Conservation (phyloP, 2,888 invertebrate species). For the Lampropteryx suffumata region DNA sequence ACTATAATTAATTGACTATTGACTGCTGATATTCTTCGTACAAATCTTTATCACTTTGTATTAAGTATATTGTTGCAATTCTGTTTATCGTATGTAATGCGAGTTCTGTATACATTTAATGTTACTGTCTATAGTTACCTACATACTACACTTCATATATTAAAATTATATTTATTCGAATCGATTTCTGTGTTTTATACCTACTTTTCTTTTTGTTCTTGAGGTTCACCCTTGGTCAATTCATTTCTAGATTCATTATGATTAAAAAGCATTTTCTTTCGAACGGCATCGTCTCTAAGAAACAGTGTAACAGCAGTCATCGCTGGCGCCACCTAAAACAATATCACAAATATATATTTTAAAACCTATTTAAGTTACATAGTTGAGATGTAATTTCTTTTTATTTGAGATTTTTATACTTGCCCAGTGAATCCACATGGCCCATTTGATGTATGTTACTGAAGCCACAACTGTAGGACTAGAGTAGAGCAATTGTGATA, state of each 20-base stretch:
- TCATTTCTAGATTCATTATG: slow-evolving; percentile 6
- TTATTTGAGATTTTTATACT: not conserved
- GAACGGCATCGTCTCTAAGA: slow-evolving; percentile 45
- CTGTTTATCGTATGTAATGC: slow-evolving; percentile 64
- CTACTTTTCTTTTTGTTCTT: slow-evolving; percentile 36
- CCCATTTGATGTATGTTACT: slow-evolving; percentile 47
- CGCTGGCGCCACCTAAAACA: slow-evolving; percentile 53
- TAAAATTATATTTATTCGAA: slow-evolving; percentile 36
- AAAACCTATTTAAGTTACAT: no score
- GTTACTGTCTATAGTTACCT: slow-evolving; percentile 50
- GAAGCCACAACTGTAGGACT: slow-evolving; percentile 44
- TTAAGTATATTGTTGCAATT: slow-evolving; percentile 60
- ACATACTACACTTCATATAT: slow-evolving; percentile 32
- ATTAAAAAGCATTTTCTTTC: slow-evolving; percentile 44
- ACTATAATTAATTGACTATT: slow-evolving; percentile 42
- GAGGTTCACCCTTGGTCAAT: slow-evolving; percentile 19
- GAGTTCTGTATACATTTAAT: slow-evolving; percentile 51
- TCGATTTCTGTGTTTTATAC: slow-evolving; percentile 14
- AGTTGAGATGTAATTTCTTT: no score
- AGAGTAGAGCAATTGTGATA: slow-evolving; percentile 45
- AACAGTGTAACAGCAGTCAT: slow-evolving; percentile 46
- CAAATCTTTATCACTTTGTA: slow-evolving; percentile 66
- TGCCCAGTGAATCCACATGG: slow-evolving; percentile 62
- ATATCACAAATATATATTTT: slow-evolving; percentile 2
- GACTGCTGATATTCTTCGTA: slow-evolving; percentile 71